These are phyloP conservation scores for Ictidomys tridecemlineatus DNA, from an alignment of 2,113 vertebrate species.

Conservation along the genomic window DNA sequence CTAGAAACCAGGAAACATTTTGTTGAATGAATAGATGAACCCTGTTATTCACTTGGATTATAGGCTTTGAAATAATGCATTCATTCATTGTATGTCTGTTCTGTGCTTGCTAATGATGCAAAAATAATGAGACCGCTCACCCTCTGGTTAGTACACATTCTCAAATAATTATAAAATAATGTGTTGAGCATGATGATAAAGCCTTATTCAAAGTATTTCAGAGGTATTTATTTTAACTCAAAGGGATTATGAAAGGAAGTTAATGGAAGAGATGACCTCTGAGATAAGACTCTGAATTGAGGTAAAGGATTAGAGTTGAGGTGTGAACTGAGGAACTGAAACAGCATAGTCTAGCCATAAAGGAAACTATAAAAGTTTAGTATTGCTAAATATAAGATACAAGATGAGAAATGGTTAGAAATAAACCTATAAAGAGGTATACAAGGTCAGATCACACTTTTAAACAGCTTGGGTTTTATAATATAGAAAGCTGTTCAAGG, in stretches of 20 bases:
- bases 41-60: slow-evolving; percentile 8
- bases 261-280: neutral
- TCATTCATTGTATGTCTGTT: neutral
- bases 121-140: neutral
- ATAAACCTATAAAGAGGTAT: neutral
- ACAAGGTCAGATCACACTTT: neutral
- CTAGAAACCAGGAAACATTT: neutral
- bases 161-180: neutral
- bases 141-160: neutral
- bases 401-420: neutral
- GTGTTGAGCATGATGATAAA: neutral
- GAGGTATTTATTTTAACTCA: neutral
- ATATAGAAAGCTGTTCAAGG: neutral
- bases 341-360: neutral
- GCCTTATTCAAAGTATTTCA: neutral
- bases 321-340: slow-evolving; percentile 4
- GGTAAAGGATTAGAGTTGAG: neutral
- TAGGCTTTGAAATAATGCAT: slow-evolving; percentile 32
- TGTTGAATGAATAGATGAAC: slow-evolving; percentile 31
- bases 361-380: neutral
- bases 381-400: slow-evolving; percentile 13
- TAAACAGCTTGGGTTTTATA: neutral
- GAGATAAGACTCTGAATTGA: slow-evolving; percentile 3
- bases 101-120: neutral
- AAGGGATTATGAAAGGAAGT: slow-evolving; percentile 25